phyloP scores from a whole-genome alignment of 2,888 invertebrate species.

The Phania funesta region DNA sequence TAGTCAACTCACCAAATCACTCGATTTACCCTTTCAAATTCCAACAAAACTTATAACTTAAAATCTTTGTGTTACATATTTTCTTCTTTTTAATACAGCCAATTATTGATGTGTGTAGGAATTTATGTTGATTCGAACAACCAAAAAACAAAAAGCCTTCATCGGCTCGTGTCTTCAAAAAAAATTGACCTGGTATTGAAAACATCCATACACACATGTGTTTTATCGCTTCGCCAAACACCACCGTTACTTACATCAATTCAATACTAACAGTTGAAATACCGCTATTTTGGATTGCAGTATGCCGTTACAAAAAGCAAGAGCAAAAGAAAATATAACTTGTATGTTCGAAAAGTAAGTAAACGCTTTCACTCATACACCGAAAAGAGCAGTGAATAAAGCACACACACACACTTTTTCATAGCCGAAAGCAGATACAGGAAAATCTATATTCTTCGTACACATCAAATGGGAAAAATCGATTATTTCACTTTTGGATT shows the following conservation, averaged over 20 bases:
- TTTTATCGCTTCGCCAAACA: slow-evolving; percentile 21
- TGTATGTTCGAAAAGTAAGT: slow-evolving; percentile 33
- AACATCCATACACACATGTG: slow-evolving; percentile 23
- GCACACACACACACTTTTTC: slow-evolving; percentile 49
- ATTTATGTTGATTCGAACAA: slow-evolving; percentile 20
- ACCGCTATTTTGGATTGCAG: slow-evolving; percentile 50
- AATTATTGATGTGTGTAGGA: slow-evolving; percentile 29
- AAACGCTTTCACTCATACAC: slow-evolving; percentile 29
- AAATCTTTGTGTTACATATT: background rate
- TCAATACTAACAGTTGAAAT: slow-evolving; percentile 36
- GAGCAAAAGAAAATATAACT: slow-evolving; percentile 5
- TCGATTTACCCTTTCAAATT: slow-evolving; percentile 32
- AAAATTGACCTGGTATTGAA: slow-evolving; percentile 8
- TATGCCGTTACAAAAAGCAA: slow-evolving; percentile 27
- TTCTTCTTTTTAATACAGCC: slow-evolving; percentile 26
- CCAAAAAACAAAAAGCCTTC: slow-evolving; percentile 21
- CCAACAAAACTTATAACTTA: slow-evolving; percentile 43
- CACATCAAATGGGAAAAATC: slow-evolving; percentile 69
- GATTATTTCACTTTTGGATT: slow-evolving; percentile 67
- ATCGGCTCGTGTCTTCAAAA: background rate
- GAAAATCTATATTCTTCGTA: slow-evolving; percentile 69
- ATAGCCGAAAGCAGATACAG: slow-evolving; percentile 64
- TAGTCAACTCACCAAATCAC: slow-evolving; percentile 59
- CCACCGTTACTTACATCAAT: slow-evolving; percentile 31
- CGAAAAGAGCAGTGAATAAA: slow-evolving; percentile 42